These are phyloP conservation scores for Protobothrops flavoviridis DNA, from an alignment of 2,113 vertebrate species.

Conservation along the genomic window DNA sequence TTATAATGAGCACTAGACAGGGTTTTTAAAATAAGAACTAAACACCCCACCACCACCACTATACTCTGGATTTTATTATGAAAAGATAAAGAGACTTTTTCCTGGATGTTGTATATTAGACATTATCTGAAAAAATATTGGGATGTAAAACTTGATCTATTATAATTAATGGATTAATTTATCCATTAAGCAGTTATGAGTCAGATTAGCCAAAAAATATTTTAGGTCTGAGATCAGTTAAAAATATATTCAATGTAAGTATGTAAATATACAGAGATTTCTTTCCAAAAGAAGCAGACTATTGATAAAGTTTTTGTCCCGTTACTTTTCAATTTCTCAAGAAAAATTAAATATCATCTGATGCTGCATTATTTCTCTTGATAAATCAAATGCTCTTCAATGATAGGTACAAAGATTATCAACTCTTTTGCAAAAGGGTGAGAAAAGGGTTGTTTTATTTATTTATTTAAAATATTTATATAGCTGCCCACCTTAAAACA, in stretches of 20 bases:
- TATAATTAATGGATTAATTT: background rate
- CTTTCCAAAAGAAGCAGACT: background rate
- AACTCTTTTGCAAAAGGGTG: conserved; percentile 53
- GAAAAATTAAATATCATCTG: conserved; percentile 42
- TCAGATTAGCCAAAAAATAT: background rate
- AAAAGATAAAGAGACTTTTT: background rate
- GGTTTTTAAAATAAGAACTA: background rate
- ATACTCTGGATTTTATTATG: background rate
- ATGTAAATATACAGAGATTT: background rate
- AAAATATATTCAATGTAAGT: background rate
- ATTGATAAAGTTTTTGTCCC: background rate
- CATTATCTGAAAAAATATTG: background rate
- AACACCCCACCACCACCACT: background rate
- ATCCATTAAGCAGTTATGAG: background rate
- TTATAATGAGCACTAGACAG: background rate
- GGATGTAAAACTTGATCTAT: background rate
- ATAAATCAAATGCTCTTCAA: conserved; percentile 63
- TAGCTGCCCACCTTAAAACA: background rate
- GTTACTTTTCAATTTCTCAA: conserved; percentile 62
- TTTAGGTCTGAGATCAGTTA: background rate
- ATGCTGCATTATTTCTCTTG: conserved; percentile 55
- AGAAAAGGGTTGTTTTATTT: background rate
- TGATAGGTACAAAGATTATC: conserved; percentile 57
- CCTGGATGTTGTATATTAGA: background rate
- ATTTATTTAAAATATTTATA: background rate